These are phyloP conservation scores for Fregetta grallaria DNA, from an alignment of 2,113 vertebrate genomes.

Conservation along the genomic window DNA sequence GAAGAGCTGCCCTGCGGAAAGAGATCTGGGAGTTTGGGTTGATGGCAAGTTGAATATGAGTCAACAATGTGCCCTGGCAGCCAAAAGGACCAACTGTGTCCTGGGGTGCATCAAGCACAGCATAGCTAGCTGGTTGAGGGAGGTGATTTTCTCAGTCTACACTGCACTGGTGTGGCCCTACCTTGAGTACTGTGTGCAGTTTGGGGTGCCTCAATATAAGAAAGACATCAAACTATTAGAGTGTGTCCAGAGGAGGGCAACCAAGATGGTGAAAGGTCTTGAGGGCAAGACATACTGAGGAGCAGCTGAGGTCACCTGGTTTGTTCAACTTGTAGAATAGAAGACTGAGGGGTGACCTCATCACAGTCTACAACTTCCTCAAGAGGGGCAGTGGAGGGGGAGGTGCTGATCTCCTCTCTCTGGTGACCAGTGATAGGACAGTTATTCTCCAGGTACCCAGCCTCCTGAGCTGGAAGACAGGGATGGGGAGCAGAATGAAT, in stretches of 20 bases:
- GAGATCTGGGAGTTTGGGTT: neutral
- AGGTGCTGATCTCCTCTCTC: neutral
- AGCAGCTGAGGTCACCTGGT: neutral
- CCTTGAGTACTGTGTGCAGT: neutral
- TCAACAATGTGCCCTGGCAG: neutral
- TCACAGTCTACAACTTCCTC: neutral
- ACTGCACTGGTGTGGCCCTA: neutral
- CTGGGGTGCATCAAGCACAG: neutral
- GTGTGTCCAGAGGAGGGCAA: neutral
- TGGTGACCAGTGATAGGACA: neutral
- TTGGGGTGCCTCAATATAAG: neutral
- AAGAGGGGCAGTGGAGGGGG: neutral
- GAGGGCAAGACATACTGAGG: neutral
- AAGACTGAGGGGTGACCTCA: neutral
- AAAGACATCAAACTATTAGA: neutral
- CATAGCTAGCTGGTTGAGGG: neutral
- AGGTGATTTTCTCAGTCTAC: neutral
- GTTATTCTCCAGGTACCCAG: too few relatives aligned
- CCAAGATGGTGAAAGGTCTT: neutral
- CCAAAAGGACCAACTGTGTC: neutral
- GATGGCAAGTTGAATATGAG: neutral
- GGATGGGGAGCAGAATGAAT: too few relatives aligned
- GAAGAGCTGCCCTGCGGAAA: neutral
- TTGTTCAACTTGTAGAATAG: neutral
- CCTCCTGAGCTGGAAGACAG: too few relatives aligned